Evolutionary conservation across 2,888 invertebrate genomes (phyloP), one percentile per base, ranked within the genome.

Genomic region (Dexiosoma caninum): DNA sequence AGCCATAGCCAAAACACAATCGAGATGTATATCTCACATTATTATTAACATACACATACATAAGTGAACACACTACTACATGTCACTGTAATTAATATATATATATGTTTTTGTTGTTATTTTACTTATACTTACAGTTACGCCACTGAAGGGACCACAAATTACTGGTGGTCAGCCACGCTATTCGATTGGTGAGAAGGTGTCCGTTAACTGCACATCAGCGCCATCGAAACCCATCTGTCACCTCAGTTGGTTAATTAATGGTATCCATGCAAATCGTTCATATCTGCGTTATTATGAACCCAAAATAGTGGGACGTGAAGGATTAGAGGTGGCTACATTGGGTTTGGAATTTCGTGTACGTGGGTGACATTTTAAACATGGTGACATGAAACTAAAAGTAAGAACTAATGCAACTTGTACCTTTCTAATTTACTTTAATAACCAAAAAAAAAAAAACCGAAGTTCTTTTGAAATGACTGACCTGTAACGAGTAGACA

Each of bases 301-400:
- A 83, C 91, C 91, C 46, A 89, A 91, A 78, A 89, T 92, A 78
- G 91, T 92, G 23, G 93, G 92, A 44, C 91, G 92, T 27, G 93
- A 93, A 86, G 93, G 91, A 14, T 91, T 96, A 80, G 95, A 96
- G 89, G 94, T 95, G 80, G 94, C 95, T 21, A 93, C 94, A 74
- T 91, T 95, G 55, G 95, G 94, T 30, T 92, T 96, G 82, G 95
- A 96, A 90, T 96, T 96, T 90, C 93, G 93, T 88, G 95, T 95
- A 85, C 93, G 94, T 86, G 92, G 92, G 85, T 94, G 94, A 90
- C 95, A 96, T 91, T 96, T 96, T 92, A 93, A 93, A 89, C 92
- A 93, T 86, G 95, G 96, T 88, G 95, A 96, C 91, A 93, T 97
- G 92, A 96, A 96, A 91, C 92, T 96, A 86, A 96, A 96, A 92